These are phyloP conservation scores for Heliothis peltigera DNA, from an alignment of 2,888 invertebrate genomes.

Conservation along the genomic window DNA sequence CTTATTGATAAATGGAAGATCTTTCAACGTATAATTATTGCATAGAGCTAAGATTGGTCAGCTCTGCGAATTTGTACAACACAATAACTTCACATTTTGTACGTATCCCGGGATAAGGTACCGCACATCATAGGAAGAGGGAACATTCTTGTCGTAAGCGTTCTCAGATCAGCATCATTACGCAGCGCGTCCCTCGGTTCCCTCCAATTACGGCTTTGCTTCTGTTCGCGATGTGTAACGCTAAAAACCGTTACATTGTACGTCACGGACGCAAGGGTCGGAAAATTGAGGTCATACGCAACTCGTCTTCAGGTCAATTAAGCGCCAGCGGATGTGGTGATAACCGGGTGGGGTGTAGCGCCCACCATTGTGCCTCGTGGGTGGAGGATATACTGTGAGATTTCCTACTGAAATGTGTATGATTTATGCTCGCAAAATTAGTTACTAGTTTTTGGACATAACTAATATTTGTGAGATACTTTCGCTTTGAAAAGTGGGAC, in stretches of 20 bases:
- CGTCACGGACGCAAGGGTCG: conserved; percentile 67
- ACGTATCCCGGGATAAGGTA: too few relatives aligned
- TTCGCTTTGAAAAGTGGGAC: too few relatives aligned
- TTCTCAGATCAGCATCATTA: conserved; percentile 31
- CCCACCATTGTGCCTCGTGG: conserved; percentile 2
- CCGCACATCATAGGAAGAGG: too few relatives aligned
- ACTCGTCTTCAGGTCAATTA: conserved; percentile 79
- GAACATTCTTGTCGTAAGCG: neutral
- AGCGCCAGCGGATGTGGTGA: conserved; percentile 64
- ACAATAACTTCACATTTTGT: too few relatives aligned
- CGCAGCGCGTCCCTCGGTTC: conserved; percentile 14
- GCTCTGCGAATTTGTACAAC: too few relatives aligned
- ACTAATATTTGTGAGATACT: neutral
- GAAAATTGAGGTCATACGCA: conserved; percentile 78
- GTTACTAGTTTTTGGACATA: neutral
- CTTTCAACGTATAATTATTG: too few relatives aligned
- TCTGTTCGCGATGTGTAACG: conserved; percentile 53
- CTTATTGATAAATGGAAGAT: too few relatives aligned
- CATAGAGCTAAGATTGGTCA: too few relatives aligned
- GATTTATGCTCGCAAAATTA: neutral
- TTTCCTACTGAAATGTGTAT: neutral
- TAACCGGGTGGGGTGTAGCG: conserved; percentile 39
- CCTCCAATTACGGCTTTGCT: conserved; percentile 41
- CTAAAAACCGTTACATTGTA: conserved; percentile 69
- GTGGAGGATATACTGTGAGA: neutral